Base-by-base conservation (phyloP, 2,888 invertebrate species). In the Torymus tubicola region DNA sequence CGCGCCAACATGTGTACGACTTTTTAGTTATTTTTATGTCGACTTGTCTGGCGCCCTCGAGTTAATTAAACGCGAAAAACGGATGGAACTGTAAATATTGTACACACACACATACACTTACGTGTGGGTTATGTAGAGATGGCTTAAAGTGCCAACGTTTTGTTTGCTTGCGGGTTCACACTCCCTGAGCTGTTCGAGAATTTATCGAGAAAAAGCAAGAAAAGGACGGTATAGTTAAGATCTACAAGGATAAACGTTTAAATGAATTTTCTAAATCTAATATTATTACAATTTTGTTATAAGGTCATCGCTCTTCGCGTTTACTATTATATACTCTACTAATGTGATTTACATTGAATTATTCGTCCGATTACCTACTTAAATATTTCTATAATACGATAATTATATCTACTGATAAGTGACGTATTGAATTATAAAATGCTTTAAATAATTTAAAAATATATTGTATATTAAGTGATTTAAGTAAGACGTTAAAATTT, bases 51-150 rank as follows among this genome's bases (percentile, higher is more conserved):
- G 65, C 50, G 52, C 8, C 14, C 21, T 50, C 12, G 5, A 71
- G 60, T 72, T 68, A 61, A 73, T 78, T 61, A n/a, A n/a, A 67
- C 21, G 11, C 55, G 16, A 11, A 73, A 69, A 74, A 11, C 61
- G 13, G 24, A n/a, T 21, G 61, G 31, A 63, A 14, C 14, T 80
- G 80, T 80, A 80, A 71, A 80, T 80, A 80, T 76, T 72, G 61
- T 71, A 76, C 24, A 76, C 68, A 80, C n/a, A 58, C 52, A 14
- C 24, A 64, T 58, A 64, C 50, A 50, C 14, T n/a, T 50, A 12
- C 21, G 24, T n/a, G 53, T 21, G 14, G 16, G 5, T 42, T 4
- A 24, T 50, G 50, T 12, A 61, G n/a, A 12, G n/a, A n/a, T 2
- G 60, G 24, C 60, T 79, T 53, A 61, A 68, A 60, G 21, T 50